Percentiles rank a stretch among this genome's conserved stretches.
These are phyloP conservation scores for Leptinotarsa juncta DNA, from an alignment of 2,888 invertebrate genomes.

Conservation along the genomic window DNA sequence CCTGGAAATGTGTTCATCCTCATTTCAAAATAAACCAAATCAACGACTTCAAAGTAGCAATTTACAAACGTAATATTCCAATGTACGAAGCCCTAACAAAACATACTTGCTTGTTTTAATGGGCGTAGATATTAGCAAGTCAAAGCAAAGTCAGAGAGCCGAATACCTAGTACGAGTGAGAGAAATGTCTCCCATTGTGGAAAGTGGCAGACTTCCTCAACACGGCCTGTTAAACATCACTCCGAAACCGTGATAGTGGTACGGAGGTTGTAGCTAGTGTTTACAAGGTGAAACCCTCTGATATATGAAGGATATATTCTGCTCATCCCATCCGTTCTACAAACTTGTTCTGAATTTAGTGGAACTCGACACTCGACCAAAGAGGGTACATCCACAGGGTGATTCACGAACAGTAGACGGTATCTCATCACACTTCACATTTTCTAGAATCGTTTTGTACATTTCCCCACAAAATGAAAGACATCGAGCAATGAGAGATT, in stretches of 20 bases:
- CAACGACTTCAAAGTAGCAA: neutral
- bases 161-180: conserved; percentile 4
- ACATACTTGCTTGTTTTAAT: neutral
- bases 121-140: conserved; percentile 17
- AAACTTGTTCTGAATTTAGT: conserved; percentile 9
- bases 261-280: conserved; percentile 22
- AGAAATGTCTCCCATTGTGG: conserved; percentile 24
- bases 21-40: neutral
- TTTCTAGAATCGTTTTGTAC: neutral
- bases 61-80: neutral
- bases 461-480: neutral
- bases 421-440: neutral
- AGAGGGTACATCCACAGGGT: neutral
- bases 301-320: conserved; percentile 10
- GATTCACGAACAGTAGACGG: neutral
- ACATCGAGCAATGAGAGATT: too few relatives aligned
- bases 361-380: neutral
- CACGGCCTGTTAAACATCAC: conserved; percentile 34
- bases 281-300: conserved; percentile 18
- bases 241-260: conserved; percentile 27
- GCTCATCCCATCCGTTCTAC: conserved; percentile 9
- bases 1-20: too few relatives aligned
- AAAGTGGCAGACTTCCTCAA: conserved; percentile 31
- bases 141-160: conserved; percentile 10
- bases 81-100: neutral